Evolutionary conservation across 2,888 invertebrate species (phyloP).

Genomic region (Cyaniris semiargus): DNA sequence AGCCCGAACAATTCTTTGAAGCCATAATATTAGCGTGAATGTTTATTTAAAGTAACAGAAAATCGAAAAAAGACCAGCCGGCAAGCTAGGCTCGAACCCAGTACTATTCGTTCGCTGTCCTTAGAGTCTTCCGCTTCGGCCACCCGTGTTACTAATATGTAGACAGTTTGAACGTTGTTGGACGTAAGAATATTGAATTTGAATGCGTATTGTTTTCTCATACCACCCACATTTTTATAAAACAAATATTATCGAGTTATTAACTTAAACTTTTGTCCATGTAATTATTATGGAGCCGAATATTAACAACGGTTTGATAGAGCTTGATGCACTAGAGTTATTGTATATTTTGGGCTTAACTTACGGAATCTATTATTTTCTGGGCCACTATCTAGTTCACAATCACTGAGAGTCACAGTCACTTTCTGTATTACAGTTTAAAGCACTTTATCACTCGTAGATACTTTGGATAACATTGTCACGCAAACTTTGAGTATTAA

Average conservation of each 20-base stretch:
- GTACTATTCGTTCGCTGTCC: too few relatives aligned
- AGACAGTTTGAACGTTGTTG: too few relatives aligned
- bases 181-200: too few relatives aligned
- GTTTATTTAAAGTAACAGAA: too few relatives aligned
- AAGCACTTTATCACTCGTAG: not conserved
- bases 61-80: not conserved
- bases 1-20: not conserved
- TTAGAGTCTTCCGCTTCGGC: too few relatives aligned
- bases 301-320: not conserved
- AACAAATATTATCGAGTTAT: too few relatives aligned
- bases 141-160: too few relatives aligned
- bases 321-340: not conserved
- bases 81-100: not conserved
- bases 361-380: not conserved
- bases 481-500: not conserved
- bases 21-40: not conserved
- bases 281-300: too few relatives aligned
- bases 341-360: not conserved
- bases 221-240: too few relatives aligned
- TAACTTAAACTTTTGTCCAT: too few relatives aligned
- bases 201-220: too few relatives aligned
- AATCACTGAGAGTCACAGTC: not conserved
- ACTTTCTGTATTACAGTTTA: not conserved
- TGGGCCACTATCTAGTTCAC: not conserved
- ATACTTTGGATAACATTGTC: conserved; percentile 2